Evolutionary conservation across 2,113 vertebrate species (phyloP).

Genomic region (Saguinus imperator): DNA sequence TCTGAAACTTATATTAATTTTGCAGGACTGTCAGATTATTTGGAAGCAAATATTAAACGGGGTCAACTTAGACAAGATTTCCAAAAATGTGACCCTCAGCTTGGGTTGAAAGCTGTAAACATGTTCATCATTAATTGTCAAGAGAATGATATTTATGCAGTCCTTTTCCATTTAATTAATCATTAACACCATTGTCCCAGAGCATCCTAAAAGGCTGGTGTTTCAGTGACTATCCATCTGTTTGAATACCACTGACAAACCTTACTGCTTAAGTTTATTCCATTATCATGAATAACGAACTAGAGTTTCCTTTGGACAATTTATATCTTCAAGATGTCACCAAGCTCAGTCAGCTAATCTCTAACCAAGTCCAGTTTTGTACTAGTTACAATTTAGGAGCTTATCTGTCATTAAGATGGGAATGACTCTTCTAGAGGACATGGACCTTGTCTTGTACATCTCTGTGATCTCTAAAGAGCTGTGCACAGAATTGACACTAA

Average conservation of each 20-base stretch:
- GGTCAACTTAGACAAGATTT: not conserved
- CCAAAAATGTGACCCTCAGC: not conserved
- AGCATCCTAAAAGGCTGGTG: not conserved
- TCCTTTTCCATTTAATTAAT: not conserved
- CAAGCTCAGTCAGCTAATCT: not conserved
- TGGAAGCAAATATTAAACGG: not conserved
- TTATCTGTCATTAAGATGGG: not conserved
- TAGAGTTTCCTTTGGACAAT: not conserved
- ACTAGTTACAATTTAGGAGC: not conserved
- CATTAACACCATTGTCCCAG: not conserved
- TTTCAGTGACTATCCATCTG: not conserved
- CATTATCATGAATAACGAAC: not conserved
- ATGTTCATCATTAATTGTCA: not conserved
- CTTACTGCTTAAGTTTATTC: not conserved
- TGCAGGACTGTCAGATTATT: not conserved
- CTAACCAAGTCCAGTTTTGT: not conserved
- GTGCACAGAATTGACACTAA: constrained; percentile 22
- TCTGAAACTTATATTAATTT: not conserved
- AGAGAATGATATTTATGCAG: not conserved
- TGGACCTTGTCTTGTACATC: not conserved
- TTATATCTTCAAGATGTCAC: not conserved
- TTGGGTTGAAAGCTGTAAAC: not conserved
- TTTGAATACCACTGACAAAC: not conserved
- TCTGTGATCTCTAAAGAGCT: not conserved
- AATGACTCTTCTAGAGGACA: not conserved